phyloP scores from a whole-genome alignment of 2,797 vertebrate species.

The Pampus argenteus region DNA sequence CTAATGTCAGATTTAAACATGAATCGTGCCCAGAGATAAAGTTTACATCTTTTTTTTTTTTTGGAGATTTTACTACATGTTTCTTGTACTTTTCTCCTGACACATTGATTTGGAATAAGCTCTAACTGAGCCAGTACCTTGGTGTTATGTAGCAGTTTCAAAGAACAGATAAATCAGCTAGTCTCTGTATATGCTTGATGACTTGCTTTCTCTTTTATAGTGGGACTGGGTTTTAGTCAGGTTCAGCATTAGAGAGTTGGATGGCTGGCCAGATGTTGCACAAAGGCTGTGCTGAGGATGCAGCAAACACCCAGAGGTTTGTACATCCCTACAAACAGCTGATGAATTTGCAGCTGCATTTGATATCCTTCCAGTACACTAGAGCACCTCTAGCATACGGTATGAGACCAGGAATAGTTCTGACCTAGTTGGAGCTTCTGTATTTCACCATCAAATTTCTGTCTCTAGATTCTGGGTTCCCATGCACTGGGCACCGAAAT shows the following conservation, averaged over 20 bases:
- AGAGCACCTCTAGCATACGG: conserved; percentile 78
- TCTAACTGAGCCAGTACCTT: conserved; percentile 8
- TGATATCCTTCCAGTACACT: conserved; percentile 71
- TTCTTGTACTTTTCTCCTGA: conserved; percentile 17
- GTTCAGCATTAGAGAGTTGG: conserved; percentile 13
- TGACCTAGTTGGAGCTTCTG: conserved; percentile 84
- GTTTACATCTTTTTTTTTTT: conserved; percentile 23
- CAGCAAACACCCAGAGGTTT: conserved; percentile 58
- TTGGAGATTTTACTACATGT: conserved; percentile 14
- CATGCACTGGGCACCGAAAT: conserved; percentile 41
- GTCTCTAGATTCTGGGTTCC: conserved; percentile 57
- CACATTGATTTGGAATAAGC: conserved; percentile 28
- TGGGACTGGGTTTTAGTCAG: conserved; percentile 24
- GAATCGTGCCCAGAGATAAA: conserved; percentile 20
- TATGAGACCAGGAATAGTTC: conserved; percentile 81
- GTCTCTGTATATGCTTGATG: conserved; percentile 22
- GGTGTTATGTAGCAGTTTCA: conserved; percentile 42
- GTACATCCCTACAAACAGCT: conserved; percentile 64
- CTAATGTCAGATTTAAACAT: conserved; percentile 47
- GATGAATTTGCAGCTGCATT: conserved; percentile 70
- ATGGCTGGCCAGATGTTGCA: conserved; percentile 40
- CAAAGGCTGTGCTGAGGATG: conserved; percentile 34
- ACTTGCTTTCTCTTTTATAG: conserved; percentile 8
- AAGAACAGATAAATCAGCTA: conserved; percentile 21
- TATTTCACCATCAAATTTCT: conserved; percentile 74